A percentile compares a stretch with the other conserved stretches of the same genome.
These are phyloP conservation scores for Loriculus beryllinus DNA, from an alignment of 2,797 vertebrate species.

Conservation along the genomic window DNA sequence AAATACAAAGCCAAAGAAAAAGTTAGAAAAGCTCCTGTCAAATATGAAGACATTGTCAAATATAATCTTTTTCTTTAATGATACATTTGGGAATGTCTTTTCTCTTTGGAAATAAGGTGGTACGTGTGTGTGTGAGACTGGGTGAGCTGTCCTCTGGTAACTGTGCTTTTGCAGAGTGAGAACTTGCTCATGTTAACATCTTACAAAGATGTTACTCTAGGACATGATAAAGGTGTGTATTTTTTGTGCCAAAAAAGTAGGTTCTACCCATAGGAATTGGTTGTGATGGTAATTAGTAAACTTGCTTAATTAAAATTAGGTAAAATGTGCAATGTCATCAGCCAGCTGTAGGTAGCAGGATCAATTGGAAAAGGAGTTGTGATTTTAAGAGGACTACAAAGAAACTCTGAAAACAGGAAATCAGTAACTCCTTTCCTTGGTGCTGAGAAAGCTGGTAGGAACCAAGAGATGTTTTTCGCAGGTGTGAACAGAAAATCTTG, in stretches of 20 bases:
- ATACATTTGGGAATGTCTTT: neutral
- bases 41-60: neutral
- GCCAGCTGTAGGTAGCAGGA: neutral
- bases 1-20: neutral
- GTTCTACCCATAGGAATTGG: neutral
- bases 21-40: neutral
- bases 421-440: rapidly evolving
- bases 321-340: neutral
- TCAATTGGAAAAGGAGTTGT: neutral
- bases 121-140: neutral
- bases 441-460: neutral
- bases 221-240: rapidly evolving
- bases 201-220: neutral
- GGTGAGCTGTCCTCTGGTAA: neutral
- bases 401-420: neutral
- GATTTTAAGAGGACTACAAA: neutral
- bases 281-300: neutral
- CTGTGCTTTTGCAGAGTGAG: neutral
- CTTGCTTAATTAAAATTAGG: neutral
- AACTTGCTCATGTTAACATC: neutral
- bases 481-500: neutral
- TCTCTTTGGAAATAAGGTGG: neutral
- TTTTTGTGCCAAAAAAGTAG: neutral
- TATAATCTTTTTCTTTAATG: neutral
- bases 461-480: neutral